Evolutionary conservation across 2,888 invertebrate species (phyloP).

Genomic region (Timema cristinae): DNA sequence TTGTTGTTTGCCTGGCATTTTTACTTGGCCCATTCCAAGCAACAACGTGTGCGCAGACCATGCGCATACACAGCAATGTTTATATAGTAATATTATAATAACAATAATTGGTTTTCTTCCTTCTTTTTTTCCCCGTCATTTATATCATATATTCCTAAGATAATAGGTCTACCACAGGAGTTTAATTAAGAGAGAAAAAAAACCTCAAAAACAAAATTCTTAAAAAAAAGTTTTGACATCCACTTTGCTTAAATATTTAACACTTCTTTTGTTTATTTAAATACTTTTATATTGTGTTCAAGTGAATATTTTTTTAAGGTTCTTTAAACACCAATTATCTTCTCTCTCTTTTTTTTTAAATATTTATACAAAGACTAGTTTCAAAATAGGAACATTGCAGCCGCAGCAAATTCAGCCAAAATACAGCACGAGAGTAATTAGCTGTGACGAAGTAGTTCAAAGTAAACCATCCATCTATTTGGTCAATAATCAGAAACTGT

Average conservation of each 20-base stretch:
- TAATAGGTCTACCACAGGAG: too few relatives aligned
- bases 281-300: slow-evolving; percentile 4
- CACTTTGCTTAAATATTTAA: slow-evolving; percentile 6
- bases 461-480: slow-evolving; percentile 22
- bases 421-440: slow-evolving; percentile 20
- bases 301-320: slow-evolving; percentile 17
- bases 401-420: slow-evolving; percentile 29
- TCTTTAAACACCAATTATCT: slow-evolving; percentile 11
- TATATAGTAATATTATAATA: slow-evolving; percentile 21
- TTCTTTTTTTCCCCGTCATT: background rate
- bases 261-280: slow-evolving; percentile 10
- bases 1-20: slow-evolving; percentile 15
- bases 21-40: slow-evolving; percentile 21
- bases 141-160: background rate
- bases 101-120: slow-evolving; percentile 11
- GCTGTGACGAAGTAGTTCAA: slow-evolving; percentile 24
- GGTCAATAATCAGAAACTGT: background rate
- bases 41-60: slow-evolving; percentile 20
- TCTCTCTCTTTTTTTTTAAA: slow-evolving; percentile 22
- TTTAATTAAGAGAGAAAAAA: too few relatives aligned
- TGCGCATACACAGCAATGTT: slow-evolving; percentile 20
- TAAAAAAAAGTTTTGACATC: slow-evolving; percentile 3
- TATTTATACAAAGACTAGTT: slow-evolving; percentile 42
- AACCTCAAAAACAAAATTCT: background rate
- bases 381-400: slow-evolving; percentile 53